Conservation (phyloP, 2,888 invertebrate species). For the Ceramica pisi region DNA sequence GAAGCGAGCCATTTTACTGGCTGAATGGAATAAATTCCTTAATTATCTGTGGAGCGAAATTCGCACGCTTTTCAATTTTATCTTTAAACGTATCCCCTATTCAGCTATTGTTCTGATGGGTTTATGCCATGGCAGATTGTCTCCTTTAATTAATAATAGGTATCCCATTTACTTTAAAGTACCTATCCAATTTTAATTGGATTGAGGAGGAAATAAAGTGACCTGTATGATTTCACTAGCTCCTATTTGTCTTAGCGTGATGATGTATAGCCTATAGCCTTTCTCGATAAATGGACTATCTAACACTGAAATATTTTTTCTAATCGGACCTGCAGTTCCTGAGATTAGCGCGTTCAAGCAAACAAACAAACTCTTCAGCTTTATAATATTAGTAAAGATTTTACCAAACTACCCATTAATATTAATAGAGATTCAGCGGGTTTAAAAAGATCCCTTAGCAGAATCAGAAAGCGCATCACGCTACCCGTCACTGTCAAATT, state of each 20-base stretch:
- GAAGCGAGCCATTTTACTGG: constrained; percentile 34
- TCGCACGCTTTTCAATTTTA: constrained; percentile 41
- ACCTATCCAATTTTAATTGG: constrained; percentile 17
- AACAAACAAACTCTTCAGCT: no score
- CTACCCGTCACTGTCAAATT: no score
- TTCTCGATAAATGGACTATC: no score
- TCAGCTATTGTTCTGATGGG: constrained; percentile 42
- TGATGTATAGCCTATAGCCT: no score
- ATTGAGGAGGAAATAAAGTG: background rate
- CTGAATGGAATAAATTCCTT: constrained; percentile 47
- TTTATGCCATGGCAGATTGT: constrained; percentile 18
- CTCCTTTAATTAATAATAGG: constrained; percentile 47
- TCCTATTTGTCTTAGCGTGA: no score
- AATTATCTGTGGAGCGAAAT: constrained; percentile 49
- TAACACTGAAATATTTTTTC: no score
- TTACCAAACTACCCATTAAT: background rate
- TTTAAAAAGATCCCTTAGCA: no score
- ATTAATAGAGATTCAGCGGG: background rate
- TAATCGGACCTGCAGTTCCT: no score
- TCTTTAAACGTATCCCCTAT: constrained; percentile 40
- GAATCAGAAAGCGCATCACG: no score
- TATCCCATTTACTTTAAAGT: constrained; percentile 25
- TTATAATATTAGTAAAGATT: no score
- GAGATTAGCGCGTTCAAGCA: no score
- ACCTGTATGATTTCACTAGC: background rate